Evolutionary conservation across 2,797 vertebrate species (phyloP), one percentile per base, ranked within the genome.

Genomic region (Cuculus canorus): DNA sequence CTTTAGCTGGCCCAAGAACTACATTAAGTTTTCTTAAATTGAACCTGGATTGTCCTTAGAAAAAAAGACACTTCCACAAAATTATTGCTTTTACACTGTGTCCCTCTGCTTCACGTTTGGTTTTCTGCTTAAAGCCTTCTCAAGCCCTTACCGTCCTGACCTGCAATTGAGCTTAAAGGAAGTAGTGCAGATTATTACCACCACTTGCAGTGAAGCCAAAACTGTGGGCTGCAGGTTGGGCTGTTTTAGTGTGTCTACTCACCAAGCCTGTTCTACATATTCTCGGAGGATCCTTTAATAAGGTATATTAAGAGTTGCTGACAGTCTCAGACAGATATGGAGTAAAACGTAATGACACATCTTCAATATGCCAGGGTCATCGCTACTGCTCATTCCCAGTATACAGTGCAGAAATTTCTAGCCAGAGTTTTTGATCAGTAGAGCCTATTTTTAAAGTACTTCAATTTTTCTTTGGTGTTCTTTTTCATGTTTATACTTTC

Each of bases 231-330:
- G 71, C 28, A 86, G 48, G 6, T 3, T 13, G 19, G 56, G 43
- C 28, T 71, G 24, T 63, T 54, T 11, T 3, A 59, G 4, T 72
- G 13, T 64, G 7, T 68, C 37, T 79, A 60, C 73, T 88, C 47
- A 88, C 66, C 56, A 73, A 91, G 47, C 63, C 80, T 84, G 70
- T 76, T 94, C 66, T 76, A 24, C 13, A 2, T 54, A 93, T 56
- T 87, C 28, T 82, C 59, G 71, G 60, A 92, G 75, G 53, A 94
- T 84, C 43, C 39, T 94, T 77, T 88, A 71, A 35, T 71, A 63
- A 53, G 14, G 25, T 35, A 48, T 53, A 85, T 94, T 95, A 94
- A 91, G 45, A 80, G 68, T 45, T 92, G 82, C 41, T 95, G 91
- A 94, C 78, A 92, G 52, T 53, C 37, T 86, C n/a, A 80, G 35